Evolutionary conservation across 2,113 vertebrate species (phyloP).

Genomic region (Ceuthmochares aereus): DNA sequence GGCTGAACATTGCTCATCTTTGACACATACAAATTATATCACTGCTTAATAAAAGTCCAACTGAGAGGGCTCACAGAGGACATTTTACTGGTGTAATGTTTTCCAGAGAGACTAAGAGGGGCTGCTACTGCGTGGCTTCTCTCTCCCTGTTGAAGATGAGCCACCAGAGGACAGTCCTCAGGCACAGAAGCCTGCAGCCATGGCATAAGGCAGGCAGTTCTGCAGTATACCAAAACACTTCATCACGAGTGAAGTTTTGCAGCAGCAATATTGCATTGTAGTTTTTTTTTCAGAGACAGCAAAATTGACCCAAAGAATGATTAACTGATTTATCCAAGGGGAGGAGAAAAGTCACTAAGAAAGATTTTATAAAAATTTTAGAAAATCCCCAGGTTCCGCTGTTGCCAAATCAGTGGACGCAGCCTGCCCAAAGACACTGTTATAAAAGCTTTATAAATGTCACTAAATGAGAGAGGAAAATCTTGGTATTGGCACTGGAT

Average conservation of each 20-base stretch:
- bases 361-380: background rate
- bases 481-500: background rate
- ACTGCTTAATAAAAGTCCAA: background rate
- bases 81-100: background rate
- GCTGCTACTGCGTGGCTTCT: background rate
- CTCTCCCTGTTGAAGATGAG: background rate
- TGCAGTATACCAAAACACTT: background rate
- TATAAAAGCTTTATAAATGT: slow-evolving; percentile 11
- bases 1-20: fast-evolving
- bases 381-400: background rate
- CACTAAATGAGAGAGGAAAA: background rate
- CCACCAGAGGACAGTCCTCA: background rate
- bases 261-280: background rate
- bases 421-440: background rate
- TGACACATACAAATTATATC: background rate
- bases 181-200: background rate
- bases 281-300: background rate
- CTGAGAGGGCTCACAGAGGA: background rate
- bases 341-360: background rate
- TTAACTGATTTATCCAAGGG: background rate
- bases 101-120: background rate
- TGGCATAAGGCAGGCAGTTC: background rate
- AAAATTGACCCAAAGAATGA: slow-evolving; percentile 18
- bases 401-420: background rate
- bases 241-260: background rate